These are phyloP conservation scores for Xiphias gladius DNA, from an alignment of 2,113 vertebrate species.

Conservation along the genomic window DNA sequence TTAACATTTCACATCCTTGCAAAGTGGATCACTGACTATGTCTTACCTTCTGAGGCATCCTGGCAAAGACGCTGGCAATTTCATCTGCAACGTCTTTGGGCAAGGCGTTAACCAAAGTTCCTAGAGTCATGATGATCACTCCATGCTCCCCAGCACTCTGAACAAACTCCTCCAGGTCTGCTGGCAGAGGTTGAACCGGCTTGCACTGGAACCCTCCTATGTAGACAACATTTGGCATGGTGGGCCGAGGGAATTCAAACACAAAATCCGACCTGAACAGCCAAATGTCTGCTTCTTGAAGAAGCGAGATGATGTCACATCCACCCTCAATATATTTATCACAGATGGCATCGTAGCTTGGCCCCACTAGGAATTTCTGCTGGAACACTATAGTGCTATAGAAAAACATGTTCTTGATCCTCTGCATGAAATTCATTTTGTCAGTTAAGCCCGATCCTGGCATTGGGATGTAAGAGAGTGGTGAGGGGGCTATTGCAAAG, in stretches of 20 bases:
- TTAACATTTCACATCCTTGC: not conserved
- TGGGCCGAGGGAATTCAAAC: constrained; percentile 83
- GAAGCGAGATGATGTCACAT: constrained; percentile 68
- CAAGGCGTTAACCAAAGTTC: constrained; percentile 71
- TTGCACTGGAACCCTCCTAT: constrained; percentile 82
- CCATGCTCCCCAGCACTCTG: constrained; percentile 80
- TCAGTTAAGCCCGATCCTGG: constrained; percentile 80
- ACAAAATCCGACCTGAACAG: constrained; percentile 81
- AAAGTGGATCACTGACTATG: not conserved
- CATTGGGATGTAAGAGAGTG: constrained; percentile 81
- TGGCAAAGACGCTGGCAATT: constrained; percentile 74
- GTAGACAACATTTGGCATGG: constrained; percentile 81
- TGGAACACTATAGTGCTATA: constrained; percentile 60
- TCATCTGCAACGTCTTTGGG: constrained; percentile 65
- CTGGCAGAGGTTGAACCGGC: constrained; percentile 71
- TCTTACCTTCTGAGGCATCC: constrained; percentile 81
- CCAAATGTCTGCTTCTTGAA: constrained; percentile 84
- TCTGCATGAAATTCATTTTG: constrained; percentile 81
- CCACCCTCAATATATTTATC: constrained; percentile 74
- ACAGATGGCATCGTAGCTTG: constrained; percentile 74
- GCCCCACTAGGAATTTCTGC: constrained; percentile 65
- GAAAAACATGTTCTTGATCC: constrained; percentile 76
- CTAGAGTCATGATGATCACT: constrained; percentile 79
- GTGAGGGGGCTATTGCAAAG: constrained; percentile 79
- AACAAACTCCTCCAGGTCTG: constrained; percentile 78